Evolutionary conservation across 2,888 invertebrate genomes (phyloP), one percentile per base, ranked within the genome.

Genomic region (Lottia scabra): DNA sequence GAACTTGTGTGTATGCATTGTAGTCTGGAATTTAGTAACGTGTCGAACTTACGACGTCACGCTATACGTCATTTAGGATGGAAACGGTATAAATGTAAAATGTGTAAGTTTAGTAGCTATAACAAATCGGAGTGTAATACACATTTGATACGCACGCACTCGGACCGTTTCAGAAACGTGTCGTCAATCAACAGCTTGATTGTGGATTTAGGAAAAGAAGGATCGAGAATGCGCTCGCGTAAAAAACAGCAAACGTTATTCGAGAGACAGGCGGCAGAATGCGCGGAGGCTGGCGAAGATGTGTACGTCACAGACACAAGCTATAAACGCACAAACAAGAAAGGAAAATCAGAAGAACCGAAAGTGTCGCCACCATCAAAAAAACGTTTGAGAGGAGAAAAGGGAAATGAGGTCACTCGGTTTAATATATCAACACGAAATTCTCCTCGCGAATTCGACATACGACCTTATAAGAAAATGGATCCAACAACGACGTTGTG

Each of bases 71-170:
- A 94, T 85, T 92, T 93, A 74, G 93, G 93, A 74, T 94, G 94
- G 93, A 92, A 93, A 82, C 92, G 94, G 43, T 95, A 93, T 85
- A 93, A 93, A 71, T 95, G 95, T 85, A 93, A 93, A 83, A 88
- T 93, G 23, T 95, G 95, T 88, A 92, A 92, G 68, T 95, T 80
- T 70, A 76, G 80, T n/a, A 78, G 82, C 64, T 85, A 84, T 63
- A 82, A 83, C 67, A 72, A 75, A 65, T 87, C 87, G 0, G 84
- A 87, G 65, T 82, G 82, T 71, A 82, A 77, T 44, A 81, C 81
- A 1, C 87, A 87, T 72, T 67, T 86, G 5, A 69, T 73, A n/a
- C 72, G 83, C n/a, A 75, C 75, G 6, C 87, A 87, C 75, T 67
- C 68, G 12, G 76, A 78, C 3, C 77, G 76, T n/a, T 65, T 75